Base-by-base conservation (phyloP, 2,888 invertebrate genomes). In the Philaethria dido region DNA sequence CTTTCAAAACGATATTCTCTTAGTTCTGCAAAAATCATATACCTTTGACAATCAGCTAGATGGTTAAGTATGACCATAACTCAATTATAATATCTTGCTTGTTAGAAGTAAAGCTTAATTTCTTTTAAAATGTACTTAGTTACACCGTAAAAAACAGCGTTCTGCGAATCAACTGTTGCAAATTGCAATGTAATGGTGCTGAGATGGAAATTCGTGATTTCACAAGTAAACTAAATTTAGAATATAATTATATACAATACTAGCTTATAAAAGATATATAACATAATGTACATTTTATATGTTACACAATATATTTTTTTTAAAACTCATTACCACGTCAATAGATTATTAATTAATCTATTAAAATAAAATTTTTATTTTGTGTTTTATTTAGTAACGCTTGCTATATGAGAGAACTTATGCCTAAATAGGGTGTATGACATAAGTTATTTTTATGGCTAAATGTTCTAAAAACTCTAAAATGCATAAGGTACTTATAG, bases 171-270 rank as follows among this genome's bases (percentile, higher is more conserved):
- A 52, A 52, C 29, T 52, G 52, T 52, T 52, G 52, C 29, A 52
- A 52, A 52, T 52, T 52, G 52, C 52, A 52, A 52, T 52, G 52
- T 52, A 52, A 52, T 52, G 52, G 52, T 52, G 29, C 16, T 52
- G 29, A 33, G 29, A 52, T 29, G 29, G 29, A 52, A 52, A 52
- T 52, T 52, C 16, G 52, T 52, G 52, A 52, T 52, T 52, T 52
- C 52, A 52, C 52, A 52, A 50, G 6, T 8, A 25, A 52, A 29
- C n/a, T 50, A 50, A 25, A 50, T 50, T 50, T 29, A 50, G 9
- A 50, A 9, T 29, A 29, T 50, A 50, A 50, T 50, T 50, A 50
- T n/a, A 29, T 50, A 52, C 29, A 29, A 18, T 29, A 16, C 3
- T 50, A n/a, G 8, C 1, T 29, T 16, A 29, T 29, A 25, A 52